Evolutionary conservation across 2,797 vertebrate genomes (phyloP), one percentile per base, ranked within the genome.

Genomic region (Hyperoplus lanceolatus): DNA sequence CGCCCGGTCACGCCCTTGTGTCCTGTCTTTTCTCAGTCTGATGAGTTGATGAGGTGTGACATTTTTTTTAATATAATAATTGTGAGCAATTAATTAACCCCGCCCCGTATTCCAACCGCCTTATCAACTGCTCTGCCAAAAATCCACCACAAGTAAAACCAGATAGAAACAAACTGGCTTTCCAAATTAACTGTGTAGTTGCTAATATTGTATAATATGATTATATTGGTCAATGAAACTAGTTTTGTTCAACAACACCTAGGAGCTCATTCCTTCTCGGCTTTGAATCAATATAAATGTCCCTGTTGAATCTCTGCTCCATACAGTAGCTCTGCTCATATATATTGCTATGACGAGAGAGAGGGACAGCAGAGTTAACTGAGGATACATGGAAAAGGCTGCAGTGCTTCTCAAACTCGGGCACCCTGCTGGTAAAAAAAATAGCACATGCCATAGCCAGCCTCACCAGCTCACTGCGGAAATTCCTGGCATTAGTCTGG

Each of bases 401-500:
- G 36, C 55, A 53, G 50, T 0, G 11, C 57, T n/a, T 56, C 49
- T 59, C 57, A 64, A 73, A 82, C 74, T 42, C 62, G 55, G 70
- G 59, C 63, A 53, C 55, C 54, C 72, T 49, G 69, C 67, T 72
- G 62, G 73, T 6, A 15, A 41, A 78, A 73, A 79, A 79, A 1
- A 61, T 41, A 65, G 49, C 0, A 10, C 41, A 45, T 75, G 81
- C 76, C 79, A 62, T 29, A 2, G 3, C 29, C 29, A 29, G 29
- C 29, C 29, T 29, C 29, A 57, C 62, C 70, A 50, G 77, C 76
- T 86, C 84, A 75, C 72, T 54, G 18, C 84, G 55, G 73, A 80
- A 86, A 93, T 90, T 93, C 89, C 83, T 90, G 92, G 83, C 87
- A 80, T 90, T 78, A 79, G 83, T 51, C 43, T 21, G 82, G 84